Evolutionary conservation across 2,797 vertebrate genomes (phyloP), one percentile per base, ranked within the genome.

Genomic region (Tadarida brasiliensis): DNA sequence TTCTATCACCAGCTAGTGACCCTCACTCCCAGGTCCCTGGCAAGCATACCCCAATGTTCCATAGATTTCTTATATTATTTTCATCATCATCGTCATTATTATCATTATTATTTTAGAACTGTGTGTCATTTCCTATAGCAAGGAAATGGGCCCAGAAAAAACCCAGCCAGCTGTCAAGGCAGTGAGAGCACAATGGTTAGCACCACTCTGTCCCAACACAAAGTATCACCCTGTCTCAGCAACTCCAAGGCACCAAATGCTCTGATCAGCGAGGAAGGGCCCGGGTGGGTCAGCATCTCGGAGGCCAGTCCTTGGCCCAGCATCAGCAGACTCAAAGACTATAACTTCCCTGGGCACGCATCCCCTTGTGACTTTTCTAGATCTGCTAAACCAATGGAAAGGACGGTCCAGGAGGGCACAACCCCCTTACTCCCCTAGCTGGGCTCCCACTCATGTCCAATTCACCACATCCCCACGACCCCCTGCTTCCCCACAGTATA

Each of bases 331-430:
- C 33, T 85, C 57, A 35, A 59, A 30, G 57, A 8, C 2, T 6
- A 11, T 14, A 0, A 19, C 28, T 63, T 28, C 12, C 28, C 35
- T 47, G 19, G 0, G 2, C 16, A 2, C 28, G 16, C 8, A 10
- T 11, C 2, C 14, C 11, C 12, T 89, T 28, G 26, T 71, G 56
- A 73, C 28, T 44, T 87, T 24, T 24, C 7, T 35, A 65, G 67
- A n/a, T 65, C 57, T 15, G 11, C 39, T 61, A n/a, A 78, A 28
- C 51, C 17, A 17, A 2, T 19, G 9, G 15, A 20, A 11, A 12
- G 9, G 28, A 20, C 0, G 4, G 9, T 59, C 56, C 12, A 15
- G 26, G 19, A 78, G 20, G 30, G 12, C 24, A 74, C 11, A 70
- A 1, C 16, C 30, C 33, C 7, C 28, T 70, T 16, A 19, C 26